A percentile compares a stretch with the other conserved stretches of the same genome.
These are phyloP conservation scores for Chondrosia reniformis DNA, from an alignment of 37 sponge, comb jelly and placozoan species.

Conservation along the genomic window DNA sequence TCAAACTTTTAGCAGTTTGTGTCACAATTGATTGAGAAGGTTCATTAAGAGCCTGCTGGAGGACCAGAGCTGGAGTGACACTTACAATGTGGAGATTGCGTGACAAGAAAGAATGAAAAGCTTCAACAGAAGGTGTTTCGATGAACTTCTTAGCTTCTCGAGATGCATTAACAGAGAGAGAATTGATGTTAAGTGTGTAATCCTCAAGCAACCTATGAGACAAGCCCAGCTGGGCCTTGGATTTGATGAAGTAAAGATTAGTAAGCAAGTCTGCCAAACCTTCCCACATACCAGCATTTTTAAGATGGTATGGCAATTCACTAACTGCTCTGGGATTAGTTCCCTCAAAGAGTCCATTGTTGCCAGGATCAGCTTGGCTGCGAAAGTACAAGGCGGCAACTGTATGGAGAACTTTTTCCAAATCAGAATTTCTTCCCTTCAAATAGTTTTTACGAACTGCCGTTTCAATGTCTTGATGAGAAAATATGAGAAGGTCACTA, in stretches of 20 bases:
- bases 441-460: conserved; percentile 69
- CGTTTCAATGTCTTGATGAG: conserved; percentile 72
- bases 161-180: conserved; percentile 35
- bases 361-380: conserved; percentile 59
- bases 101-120: conserved; percentile 76
- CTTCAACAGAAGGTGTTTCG: conserved; percentile 44
- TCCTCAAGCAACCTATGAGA: conserved; percentile 77
- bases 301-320: conserved; percentile 84
- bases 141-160: conserved; percentile 54
- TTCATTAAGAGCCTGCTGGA: conserved; percentile 92
- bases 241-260: conserved; percentile 65
- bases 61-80: conserved; percentile 58
- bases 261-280: conserved; percentile 60
- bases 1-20: conserved; percentile 24
- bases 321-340: conserved; percentile 69
- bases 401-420: conserved; percentile 56
- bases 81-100: conserved; percentile 76
- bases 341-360: conserved; percentile 66
- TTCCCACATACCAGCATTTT: conserved; percentile 58
- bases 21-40: conserved; percentile 45
- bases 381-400: conserved; percentile 61
- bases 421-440: conserved; percentile 54
- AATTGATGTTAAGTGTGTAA: conserved; percentile 44
- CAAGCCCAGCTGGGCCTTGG: conserved; percentile 75
- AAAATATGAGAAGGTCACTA: conserved; percentile 43